Conservation (phyloP, 2,888 invertebrate species). For the Operophtera brumata region DNA sequence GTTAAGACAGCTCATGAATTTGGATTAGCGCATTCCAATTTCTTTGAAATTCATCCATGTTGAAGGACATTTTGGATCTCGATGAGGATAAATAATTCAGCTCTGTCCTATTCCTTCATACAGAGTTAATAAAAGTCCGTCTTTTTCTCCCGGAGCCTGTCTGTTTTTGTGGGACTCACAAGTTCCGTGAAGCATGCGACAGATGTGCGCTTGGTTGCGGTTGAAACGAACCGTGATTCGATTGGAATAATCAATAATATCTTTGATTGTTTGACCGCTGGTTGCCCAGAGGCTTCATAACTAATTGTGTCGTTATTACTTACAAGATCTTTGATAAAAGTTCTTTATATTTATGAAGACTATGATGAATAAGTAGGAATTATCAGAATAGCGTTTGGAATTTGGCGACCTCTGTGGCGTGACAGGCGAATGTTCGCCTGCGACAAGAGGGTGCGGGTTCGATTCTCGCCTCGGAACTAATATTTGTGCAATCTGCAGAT, state of each 20-base stretch:
- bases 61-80: conserved; percentile 56
- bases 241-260: conserved; percentile 78
- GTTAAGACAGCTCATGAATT: conserved; percentile 22
- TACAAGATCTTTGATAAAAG: conserved; percentile 15
- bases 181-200: conserved; percentile 74
- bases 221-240: conserved; percentile 74
- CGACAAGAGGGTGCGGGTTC: too few relatives aligned
- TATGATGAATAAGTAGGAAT: neutral
- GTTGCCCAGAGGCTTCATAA: conserved; percentile 50
- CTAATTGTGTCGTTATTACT: conserved; percentile 33
- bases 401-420: too few relatives aligned
- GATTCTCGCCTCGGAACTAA: too few relatives aligned
- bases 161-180: conserved; percentile 74
- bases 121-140: conserved; percentile 42
- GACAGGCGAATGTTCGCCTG: too few relatives aligned
- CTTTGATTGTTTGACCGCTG: conserved; percentile 71
- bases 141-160: conserved; percentile 58
- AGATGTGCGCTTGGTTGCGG: conserved; percentile 77
- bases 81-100: conserved; percentile 53
- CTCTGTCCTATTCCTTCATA: conserved; percentile 47
- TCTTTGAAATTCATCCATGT: conserved; percentile 56
- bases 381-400: conserved; percentile 6
- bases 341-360: conserved; percentile 7
- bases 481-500: too few relatives aligned
- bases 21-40: conserved; percentile 27